A percentile compares a stretch with the other conserved stretches of the same genome.
phyloP scores from a whole-genome alignment of 2,113 vertebrate species.

The Argyrosomus japonicus region DNA sequence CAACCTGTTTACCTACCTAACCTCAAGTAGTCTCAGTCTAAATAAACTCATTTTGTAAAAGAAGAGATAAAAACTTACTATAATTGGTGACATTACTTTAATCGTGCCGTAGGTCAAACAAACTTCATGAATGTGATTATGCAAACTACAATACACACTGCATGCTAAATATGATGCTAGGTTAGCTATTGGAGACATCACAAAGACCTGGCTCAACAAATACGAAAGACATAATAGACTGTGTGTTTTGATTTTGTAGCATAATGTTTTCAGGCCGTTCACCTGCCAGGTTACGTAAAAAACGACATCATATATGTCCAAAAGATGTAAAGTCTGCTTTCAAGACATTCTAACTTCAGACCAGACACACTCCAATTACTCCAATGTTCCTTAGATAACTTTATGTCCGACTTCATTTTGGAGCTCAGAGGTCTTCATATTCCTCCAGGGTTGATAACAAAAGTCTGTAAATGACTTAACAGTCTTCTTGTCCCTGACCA shows the following conservation, averaged over 20 bases:
- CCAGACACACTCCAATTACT: slow-evolving; percentile 9
- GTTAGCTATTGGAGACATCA: not conserved
- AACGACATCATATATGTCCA: not conserved
- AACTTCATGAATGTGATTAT: not conserved
- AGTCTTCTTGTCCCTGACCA: not conserved
- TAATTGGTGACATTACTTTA: too few relatives aligned
- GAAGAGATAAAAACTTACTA: too few relatives aligned
- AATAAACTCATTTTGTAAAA: too few relatives aligned
- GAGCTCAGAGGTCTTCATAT: slow-evolving; percentile 15
- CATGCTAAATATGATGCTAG: not conserved
- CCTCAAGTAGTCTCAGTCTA: too few relatives aligned
- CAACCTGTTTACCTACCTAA: too few relatives aligned
- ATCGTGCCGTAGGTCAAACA: not conserved
- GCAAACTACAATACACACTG: not conserved
- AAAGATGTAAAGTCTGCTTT: not conserved
- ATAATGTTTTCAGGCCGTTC: not conserved
- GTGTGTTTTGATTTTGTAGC: not conserved
- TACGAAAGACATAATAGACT: not conserved
- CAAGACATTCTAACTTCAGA: slow-evolving; percentile 12
- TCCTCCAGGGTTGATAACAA: slow-evolving; percentile 7
- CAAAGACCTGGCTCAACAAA: not conserved
- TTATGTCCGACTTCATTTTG: slow-evolving; percentile 36
- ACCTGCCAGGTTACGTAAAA: not conserved
- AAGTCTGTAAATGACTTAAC: slow-evolving; percentile 11
- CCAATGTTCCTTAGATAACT: slow-evolving; percentile 16